phyloP scores from a whole-genome alignment of 2,113 vertebrate species.

The Python bivittatus region DNA sequence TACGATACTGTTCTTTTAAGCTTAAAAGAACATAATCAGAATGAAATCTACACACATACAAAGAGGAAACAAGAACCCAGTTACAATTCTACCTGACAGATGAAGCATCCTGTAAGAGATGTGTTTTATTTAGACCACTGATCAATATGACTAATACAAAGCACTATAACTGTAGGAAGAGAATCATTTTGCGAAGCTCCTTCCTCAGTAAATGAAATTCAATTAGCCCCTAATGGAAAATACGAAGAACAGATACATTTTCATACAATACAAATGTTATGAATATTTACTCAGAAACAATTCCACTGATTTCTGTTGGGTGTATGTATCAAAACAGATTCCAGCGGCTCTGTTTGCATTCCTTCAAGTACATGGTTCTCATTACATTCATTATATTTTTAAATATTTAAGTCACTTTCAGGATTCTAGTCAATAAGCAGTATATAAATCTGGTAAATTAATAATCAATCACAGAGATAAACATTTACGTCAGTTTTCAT shows the following conservation, averaged over 20 bases:
- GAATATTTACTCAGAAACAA: background rate
- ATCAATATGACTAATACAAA: slow-evolving; percentile 15
- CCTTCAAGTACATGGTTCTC: background rate
- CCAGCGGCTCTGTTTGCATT: background rate
- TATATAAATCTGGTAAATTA: background rate
- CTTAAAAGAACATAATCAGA: background rate
- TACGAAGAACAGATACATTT: background rate
- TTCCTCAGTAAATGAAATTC: background rate
- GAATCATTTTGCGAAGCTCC: background rate
- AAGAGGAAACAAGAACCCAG: background rate
- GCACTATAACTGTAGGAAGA: background rate
- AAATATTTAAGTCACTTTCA: background rate
- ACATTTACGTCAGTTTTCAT: slow-evolving; percentile 46
- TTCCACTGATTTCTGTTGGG: background rate
- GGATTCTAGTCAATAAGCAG: background rate
- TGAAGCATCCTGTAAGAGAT: background rate
- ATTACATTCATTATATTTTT: background rate
- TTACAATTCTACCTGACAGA: background rate
- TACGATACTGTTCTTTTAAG: background rate
- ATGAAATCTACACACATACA: background rate
- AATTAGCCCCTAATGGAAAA: background rate
- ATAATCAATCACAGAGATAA: slow-evolving; percentile 26
- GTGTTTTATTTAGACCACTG: background rate
- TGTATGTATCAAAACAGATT: background rate
- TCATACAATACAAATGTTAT: background rate